Percentiles rank a stretch among this genome's conserved stretches.
These are phyloP conservation scores for Chrysodeixis includens DNA, from an alignment of 2,888 invertebrate genomes.

Conservation along the genomic window DNA sequence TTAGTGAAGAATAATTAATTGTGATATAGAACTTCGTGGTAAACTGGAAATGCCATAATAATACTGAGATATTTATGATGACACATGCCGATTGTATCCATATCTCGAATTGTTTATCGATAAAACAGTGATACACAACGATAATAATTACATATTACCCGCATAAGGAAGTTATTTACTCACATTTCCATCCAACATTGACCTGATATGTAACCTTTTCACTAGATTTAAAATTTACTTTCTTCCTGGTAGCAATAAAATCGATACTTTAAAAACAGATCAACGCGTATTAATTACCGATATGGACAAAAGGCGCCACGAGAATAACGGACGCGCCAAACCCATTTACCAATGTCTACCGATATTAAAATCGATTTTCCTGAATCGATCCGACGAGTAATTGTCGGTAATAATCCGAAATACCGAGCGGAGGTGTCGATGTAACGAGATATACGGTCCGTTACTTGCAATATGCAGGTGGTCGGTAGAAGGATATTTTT, in stretches of 20 bases:
- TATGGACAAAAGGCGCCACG: conserved; percentile 57
- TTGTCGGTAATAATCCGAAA: conserved; percentile 78
- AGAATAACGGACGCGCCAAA: conserved; percentile 57
- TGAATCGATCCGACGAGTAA: conserved; percentile 77
- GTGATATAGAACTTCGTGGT: background rate
- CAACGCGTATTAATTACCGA: conserved; percentile 55
- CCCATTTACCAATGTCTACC: conserved; percentile 61
- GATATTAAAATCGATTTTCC: conserved; percentile 67
- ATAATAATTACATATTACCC: conserved; percentile 16
- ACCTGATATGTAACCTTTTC: conserved; percentile 45
- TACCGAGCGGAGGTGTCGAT: conserved; percentile 78
- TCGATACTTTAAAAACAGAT: conserved; percentile 51
- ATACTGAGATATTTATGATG: background rate
- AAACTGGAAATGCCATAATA: background rate
- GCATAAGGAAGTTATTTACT: conserved; percentile 44
- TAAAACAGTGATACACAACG: background rate
- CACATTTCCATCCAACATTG: conserved; percentile 33
- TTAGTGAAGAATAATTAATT: background rate
- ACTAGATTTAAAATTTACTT: conserved; percentile 32
- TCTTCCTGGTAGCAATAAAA: conserved; percentile 50
- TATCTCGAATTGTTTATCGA: conserved; percentile 1
- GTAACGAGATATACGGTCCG: conserved; percentile 75
- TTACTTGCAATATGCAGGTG: conserved; percentile 83
- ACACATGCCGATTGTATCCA: background rate
- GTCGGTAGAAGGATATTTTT: conserved; percentile 67